A percentile compares a stretch with the other conserved stretches of the same genome.
Evolutionary conservation across 2,797 vertebrate species (phyloP).

Genomic region (Margarornis squamiger): DNA sequence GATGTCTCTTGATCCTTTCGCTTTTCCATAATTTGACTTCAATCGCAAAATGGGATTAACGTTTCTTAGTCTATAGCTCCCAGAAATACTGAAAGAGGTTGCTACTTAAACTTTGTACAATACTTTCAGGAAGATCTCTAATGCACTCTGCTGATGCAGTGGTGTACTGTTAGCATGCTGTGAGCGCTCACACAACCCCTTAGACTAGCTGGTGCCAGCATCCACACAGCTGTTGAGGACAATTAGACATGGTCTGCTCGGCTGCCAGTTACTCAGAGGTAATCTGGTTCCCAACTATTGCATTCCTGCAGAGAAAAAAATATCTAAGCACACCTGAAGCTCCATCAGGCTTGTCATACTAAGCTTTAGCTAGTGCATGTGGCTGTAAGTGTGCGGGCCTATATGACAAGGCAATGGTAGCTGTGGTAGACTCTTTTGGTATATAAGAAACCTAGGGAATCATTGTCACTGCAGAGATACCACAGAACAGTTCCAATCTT

Average conservation of each 20-base stretch:
- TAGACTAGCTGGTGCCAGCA: background rate
- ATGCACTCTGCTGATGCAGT: background rate
- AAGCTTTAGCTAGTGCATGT: background rate
- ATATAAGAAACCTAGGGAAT: background rate
- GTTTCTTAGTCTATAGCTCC: background rate
- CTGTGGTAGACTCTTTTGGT: background rate
- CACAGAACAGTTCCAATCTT: background rate
- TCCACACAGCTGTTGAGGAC: background rate
- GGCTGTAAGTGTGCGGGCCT: background rate
- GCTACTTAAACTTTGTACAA: background rate
- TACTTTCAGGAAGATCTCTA: background rate
- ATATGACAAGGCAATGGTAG: background rate
- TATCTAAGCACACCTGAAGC: background rate
- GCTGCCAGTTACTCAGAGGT: background rate
- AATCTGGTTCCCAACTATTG: background rate
- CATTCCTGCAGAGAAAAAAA: background rate
- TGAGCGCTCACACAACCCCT: background rate
- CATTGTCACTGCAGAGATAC: background rate
- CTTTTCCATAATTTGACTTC: background rate
- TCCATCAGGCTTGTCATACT: background rate
- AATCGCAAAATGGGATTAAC: background rate
- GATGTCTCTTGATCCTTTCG: background rate
- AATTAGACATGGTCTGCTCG: background rate
- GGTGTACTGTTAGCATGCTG: background rate
- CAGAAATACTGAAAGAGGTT: background rate